Percentiles rank a stretch among this genome's conserved stretches.
These are phyloP conservation scores for Anastrepha ludens DNA, from an alignment of 1,140 invertebrate genomes.

Conservation along the genomic window DNA sequence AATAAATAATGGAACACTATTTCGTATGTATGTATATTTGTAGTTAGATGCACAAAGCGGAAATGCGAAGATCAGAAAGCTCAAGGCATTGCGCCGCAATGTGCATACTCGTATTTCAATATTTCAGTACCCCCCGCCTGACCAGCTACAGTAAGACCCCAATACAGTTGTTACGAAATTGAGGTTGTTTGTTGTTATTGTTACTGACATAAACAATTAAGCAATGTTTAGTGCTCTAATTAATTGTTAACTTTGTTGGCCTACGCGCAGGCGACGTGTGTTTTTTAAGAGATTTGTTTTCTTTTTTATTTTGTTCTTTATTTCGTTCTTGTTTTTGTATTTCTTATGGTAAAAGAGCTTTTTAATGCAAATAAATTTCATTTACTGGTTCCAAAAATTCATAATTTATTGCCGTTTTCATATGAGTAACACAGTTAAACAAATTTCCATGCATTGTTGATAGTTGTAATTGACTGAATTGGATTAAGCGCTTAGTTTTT, in stretches of 20 bases:
- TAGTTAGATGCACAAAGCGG: constrained; percentile 11
- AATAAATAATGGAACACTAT: not conserved
- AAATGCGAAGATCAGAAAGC: not conserved
- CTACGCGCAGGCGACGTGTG: not conserved
- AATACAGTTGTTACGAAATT: constrained; percentile 31
- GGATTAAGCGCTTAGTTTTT: constrained; percentile 3
- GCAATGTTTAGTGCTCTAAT: not conserved
- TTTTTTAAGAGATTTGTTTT: not conserved
- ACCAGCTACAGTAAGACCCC: constrained; percentile 35
- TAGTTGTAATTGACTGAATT: constrained; percentile 40
- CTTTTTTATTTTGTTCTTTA: not conserved
- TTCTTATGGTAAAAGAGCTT: not conserved
- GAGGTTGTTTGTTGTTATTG: constrained; percentile 25
- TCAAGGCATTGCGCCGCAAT: not conserved
- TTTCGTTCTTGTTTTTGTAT: too few species aligned
- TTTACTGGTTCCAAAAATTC: constrained; percentile 29
- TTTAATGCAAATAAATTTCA: not conserved
- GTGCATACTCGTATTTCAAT: constrained; percentile 46
- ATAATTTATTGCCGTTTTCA: constrained; percentile 35
- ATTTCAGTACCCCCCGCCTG: constrained; percentile 43
- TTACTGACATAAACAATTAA: not conserved
- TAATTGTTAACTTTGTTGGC: not conserved
- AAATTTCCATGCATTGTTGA: constrained; percentile 36
- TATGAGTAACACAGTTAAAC: not conserved
- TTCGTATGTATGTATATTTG: not conserved